A percentile compares a stretch with the other conserved stretches of the same genome.
phyloP scores from a whole-genome alignment of 2,797 vertebrate species.

The Potorous gilbertii region DNA sequence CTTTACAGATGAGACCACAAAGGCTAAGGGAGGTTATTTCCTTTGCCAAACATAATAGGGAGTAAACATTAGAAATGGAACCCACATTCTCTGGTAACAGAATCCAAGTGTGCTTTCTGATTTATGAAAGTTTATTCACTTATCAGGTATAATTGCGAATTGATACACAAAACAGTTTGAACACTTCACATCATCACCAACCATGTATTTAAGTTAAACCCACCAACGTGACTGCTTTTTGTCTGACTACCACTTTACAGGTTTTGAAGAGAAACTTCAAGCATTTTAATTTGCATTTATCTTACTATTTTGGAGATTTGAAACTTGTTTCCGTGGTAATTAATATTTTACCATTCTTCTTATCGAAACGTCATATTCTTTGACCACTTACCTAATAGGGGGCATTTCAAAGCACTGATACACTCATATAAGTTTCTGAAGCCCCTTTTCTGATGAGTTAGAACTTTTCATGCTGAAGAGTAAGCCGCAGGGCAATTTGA shows the following conservation, averaged over 20 bases:
- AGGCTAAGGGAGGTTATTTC: background rate
- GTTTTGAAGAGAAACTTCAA: background rate
- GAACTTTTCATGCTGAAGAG: background rate
- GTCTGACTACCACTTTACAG: background rate
- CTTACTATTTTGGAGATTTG: background rate
- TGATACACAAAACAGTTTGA: background rate
- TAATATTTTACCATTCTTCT: background rate
- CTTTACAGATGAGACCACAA: too few relatives aligned
- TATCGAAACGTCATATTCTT: background rate
- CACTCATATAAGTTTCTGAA: background rate
- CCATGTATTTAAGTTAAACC: background rate
- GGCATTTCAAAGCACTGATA: background rate
- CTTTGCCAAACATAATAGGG: background rate
- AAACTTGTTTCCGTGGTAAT: background rate
- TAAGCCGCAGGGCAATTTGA: background rate
- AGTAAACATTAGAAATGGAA: background rate
- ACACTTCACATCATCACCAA: background rate
- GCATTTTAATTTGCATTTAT: background rate
- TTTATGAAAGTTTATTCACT: background rate
- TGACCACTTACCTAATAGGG: background rate
- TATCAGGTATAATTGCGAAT: background rate
- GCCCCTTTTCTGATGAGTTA: background rate
- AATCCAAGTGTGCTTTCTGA: background rate
- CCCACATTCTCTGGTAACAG: background rate
- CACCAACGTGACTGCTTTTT: background rate